Base-by-base conservation (phyloP, 2,797 vertebrate genomes). In the Coendou prehensilis region DNA sequence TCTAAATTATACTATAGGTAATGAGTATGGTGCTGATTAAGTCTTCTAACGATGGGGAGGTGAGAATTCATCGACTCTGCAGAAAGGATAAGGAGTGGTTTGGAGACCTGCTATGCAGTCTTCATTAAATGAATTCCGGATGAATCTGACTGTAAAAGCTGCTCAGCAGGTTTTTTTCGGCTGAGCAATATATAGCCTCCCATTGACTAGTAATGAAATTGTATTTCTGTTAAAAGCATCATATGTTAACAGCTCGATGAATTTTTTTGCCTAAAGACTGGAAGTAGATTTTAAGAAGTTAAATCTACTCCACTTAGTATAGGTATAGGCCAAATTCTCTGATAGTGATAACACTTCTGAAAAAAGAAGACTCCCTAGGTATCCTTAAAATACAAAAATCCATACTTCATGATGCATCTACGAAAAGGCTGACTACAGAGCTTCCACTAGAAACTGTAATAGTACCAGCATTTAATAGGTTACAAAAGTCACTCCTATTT, bases 191-290 rank as follows among this genome's bases (percentile, higher is more conserved):
- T 15, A 71, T 15, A 71, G 33, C n/a, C 41, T 64, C 11, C 47
- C 82, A 41, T 17, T 11, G 20, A 67, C 30, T 85, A 63, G 69
- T 52, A 76, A 78, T 20, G 79, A 52, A 57, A 87, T 9, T 82
- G n/a, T 28, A 37, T 87, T 97, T 87, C 73, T 84, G 67, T 57
- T 81, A 45, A 89, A 92, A 92, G 41, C 37, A 50, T 61, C 73
- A 1, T 71, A 47, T 61, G 52, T 75, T 92, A 80, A 37, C 45
- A 89, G n/a, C 37, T 80, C 15, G 7, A 61, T 83, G 47, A 61
- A 37, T 54, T 89, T 56, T 63, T 89, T 59, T 4, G 10, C 52
- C n/a, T 82, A 26, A 83, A 79, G 22, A 6, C 22, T 93, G 50
- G 33, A 89, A 76, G 52, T 75, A 17, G 14, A 23, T 85, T 81